Base-by-base conservation (phyloP, 2,888 invertebrate genomes). In the Eutolmus rufibarbis region DNA sequence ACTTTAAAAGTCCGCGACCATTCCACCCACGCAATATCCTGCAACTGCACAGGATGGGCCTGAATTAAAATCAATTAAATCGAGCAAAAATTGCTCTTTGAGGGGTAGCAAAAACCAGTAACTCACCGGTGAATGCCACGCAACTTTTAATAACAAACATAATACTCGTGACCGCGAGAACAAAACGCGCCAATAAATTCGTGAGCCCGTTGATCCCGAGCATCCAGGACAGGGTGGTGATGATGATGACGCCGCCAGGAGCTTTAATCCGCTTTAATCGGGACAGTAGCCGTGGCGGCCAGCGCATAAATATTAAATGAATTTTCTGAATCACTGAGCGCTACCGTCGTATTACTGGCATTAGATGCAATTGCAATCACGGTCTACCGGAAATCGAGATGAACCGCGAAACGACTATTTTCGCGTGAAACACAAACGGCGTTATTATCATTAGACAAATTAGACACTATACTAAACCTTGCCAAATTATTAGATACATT, bases 91-190 rank as follows among this genome's bases (percentile, higher is more conserved):
- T 23, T 66, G 23, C 5, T 9, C 23, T 66, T 14, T 23, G 2
- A 9, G 66, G 12, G 23, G 28, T 66, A 66, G 66, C 66, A 66
- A 81, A 19, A 43, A 19, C 51, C 46, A 46, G 34, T 31, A 82
- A 89, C 89, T 89, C 84, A 89, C 89, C 89, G 56, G 87, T 86
- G 66, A 89, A 86, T 76, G 89, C 89, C 84, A 89, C 89, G 88
- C 89, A 89, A 87, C 89, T 89, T 88, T 88, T 89, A 88, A 89
- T 89, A 87, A 89, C 89, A 88, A 89, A 89, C 89, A 89, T 89
- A 86, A 81, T 89, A 57, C 19, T 28, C 57, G 57, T 84, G 57
- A 37, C 43, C 28, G 19, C 19, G 23, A 66, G 23, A 66, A 66
- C 82, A 84, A 84, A 84, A n/a, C 66, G 57, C 7, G 23, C 66